Base-by-base conservation (phyloP, 2,797 vertebrate species). In the Pseudopleuronectes americanus region DNA sequence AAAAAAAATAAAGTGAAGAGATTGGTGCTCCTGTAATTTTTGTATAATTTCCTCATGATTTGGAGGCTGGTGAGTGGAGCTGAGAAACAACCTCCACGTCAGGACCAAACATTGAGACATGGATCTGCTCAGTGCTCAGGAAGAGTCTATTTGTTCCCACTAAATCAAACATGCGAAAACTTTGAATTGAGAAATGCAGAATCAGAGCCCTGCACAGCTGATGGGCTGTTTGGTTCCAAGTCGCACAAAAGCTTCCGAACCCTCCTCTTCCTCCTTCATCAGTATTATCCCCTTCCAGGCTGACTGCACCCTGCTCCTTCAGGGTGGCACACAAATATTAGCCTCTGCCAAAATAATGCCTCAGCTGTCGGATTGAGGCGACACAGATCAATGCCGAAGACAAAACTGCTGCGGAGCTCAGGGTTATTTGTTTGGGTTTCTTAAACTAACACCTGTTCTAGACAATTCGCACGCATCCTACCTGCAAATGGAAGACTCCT, bases 401-500 rank as follows among this genome's bases (percentile, higher is more conserved):
- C 13, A 36, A 54, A 38, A 53, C 63, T 61, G 52, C 21, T 13
- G 51, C 26, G 26, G 41, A 47, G 45, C 17, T 7, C 10, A 10
- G 47, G n/a, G 9, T 56, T 54, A 38, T 33, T 6, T 57, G 8
- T 19, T 24, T 26, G 3, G 4, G 1, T 7, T 8, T 36, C 2
- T 33, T 0, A 6, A 41, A 31, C 9, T 6, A 59, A 61, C 58
- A 76, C 55, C 67, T 79, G 54, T 68, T n/a, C n/a, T 66, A 45
- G 4, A n/a, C 4, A 26, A 19, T 33, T 61, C 0, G 57, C 17
- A n/a, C 4, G 4, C 21, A 36, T 57, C 88, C 89, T 88, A 92
- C 91, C 90, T 89, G 76, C 21, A 85, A 81, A 76, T 33, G 59
- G 51, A 73, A 26, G 79, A 72, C 72, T 89, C 78, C 68, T 88